phyloP scores from a whole-genome alignment of 2,888 invertebrate species.

The Ryuthela nishihirai region DNA sequence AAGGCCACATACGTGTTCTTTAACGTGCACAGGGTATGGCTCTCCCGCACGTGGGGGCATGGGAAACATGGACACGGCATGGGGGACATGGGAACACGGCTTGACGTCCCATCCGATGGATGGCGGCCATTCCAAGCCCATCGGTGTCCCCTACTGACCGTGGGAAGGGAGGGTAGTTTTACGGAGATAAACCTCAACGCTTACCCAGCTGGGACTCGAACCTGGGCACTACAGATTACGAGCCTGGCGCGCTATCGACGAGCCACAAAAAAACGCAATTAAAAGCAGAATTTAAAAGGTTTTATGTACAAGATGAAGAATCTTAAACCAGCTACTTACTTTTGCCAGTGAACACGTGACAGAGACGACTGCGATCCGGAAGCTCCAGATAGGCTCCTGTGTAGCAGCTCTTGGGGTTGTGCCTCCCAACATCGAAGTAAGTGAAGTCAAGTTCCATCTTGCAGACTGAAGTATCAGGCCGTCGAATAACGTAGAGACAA shows the following conservation, averaged over 20 bases:
- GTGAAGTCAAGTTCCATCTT: constrained; percentile 24
- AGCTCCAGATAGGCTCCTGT: constrained; percentile 33
- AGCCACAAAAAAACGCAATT: neutral
- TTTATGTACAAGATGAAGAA: neutral
- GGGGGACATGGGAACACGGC: too few species aligned
- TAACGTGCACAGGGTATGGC: too few species aligned
- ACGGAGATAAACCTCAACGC: too few species aligned
- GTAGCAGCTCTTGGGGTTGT: constrained; percentile 10
- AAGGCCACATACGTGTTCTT: too few species aligned
- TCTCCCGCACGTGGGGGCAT: too few species aligned
- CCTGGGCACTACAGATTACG: neutral
- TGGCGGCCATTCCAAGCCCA: too few species aligned
- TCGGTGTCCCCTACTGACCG: too few species aligned
- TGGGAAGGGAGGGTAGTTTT: too few species aligned
- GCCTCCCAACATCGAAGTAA: constrained; percentile 19
- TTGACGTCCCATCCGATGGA: too few species aligned
- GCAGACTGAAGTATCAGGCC: constrained; percentile 26
- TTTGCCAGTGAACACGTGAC: constrained; percentile 24
- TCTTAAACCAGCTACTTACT: constrained; percentile 2
- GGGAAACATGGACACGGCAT: too few species aligned
- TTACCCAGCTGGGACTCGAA: too few species aligned
- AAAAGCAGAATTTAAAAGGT: neutral
- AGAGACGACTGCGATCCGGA: constrained; percentile 29
- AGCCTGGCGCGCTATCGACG: neutral
- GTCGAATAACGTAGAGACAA: constrained; percentile 27